Percentiles rank a stretch among this genome's conserved stretches.
phyloP scores from a whole-genome alignment of 2,797 vertebrate species.

The Sebastes goodei region DNA sequence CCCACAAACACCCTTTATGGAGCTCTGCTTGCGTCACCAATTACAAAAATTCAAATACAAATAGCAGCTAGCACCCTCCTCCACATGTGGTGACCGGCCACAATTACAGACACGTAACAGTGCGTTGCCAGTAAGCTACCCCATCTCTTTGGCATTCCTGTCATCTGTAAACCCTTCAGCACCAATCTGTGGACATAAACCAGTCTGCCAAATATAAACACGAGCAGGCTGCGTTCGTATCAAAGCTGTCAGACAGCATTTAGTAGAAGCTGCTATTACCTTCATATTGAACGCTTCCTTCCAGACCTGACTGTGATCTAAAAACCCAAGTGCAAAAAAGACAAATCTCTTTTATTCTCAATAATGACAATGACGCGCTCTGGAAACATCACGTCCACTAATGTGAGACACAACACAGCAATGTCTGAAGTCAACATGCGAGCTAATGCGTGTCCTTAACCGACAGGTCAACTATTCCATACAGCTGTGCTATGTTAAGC shows the following conservation, averaged over 20 bases:
- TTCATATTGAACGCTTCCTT: conserved; percentile 30
- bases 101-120: conserved; percentile 15
- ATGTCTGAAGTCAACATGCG: not conserved
- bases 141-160: conserved; percentile 57
- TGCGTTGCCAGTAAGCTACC: conserved; percentile 29
- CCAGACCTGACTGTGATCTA: conserved; percentile 1
- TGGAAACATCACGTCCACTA: not conserved
- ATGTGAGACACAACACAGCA: not conserved
- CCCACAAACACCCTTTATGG: not conserved
- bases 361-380: not conserved
- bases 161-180: conserved; percentile 70
- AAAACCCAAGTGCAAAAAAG: not conserved
- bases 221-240: conserved; percentile 37
- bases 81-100: conserved; percentile 36
- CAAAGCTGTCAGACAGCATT: conserved; percentile 58
- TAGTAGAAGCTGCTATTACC: conserved; percentile 40
- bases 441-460: conserved; percentile 7
- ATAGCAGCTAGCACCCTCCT: conserved; percentile 16
- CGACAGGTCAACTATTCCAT: conserved; percentile 1
- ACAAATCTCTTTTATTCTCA: not conserved
- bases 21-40: not conserved
- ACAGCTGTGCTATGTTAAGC: conserved; percentile 20
- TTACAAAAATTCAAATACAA: conserved; percentile 19
- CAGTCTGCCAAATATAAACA: conserved; percentile 69
- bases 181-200: conserved; percentile 62